Conservation (phyloP, 1,140 invertebrate genomes). For the Drosophila trapezifrons region DNA sequence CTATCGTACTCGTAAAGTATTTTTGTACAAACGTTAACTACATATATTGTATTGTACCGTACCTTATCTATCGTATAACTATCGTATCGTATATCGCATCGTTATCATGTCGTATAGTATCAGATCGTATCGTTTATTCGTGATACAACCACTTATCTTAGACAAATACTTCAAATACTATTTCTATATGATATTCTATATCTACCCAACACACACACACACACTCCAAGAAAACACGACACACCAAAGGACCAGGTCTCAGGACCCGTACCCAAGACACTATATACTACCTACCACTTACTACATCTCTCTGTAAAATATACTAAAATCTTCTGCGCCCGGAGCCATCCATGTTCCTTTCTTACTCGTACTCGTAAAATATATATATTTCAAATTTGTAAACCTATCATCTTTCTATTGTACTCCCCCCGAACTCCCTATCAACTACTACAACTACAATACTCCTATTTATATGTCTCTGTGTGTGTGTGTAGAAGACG, state of each 20-base stretch:
- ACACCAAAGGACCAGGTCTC: neutral
- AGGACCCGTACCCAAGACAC: neutral
- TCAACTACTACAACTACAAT: conserved; percentile 72
- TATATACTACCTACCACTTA: conserved; percentile 3
- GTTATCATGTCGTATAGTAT: conserved; percentile 27
- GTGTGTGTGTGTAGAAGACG: conserved; percentile 83
- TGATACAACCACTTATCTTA: conserved; percentile 43
- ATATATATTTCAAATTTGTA: conserved; percentile 55
- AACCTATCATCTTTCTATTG: conserved; percentile 74
- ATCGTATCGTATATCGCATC: conserved; percentile 35
- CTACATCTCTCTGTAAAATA: conserved; percentile 40
- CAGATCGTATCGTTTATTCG: conserved; percentile 26
- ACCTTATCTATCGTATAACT: conserved; percentile 34
- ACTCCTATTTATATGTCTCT: conserved; percentile 76
- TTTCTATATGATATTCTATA: conserved; percentile 30
- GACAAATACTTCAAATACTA: conserved; percentile 30
- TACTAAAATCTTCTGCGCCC: conserved; percentile 40
- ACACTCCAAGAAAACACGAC: conserved; percentile 18
- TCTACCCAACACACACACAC: conserved; percentile 7
- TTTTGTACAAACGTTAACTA: conserved; percentile 54
- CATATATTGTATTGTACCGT: conserved; percentile 46
- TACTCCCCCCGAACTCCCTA: conserved; percentile 59
- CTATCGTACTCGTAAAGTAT: conserved; percentile 43
- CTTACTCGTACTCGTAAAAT: conserved; percentile 23
- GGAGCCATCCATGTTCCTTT: conserved; percentile 46